Base-by-base conservation (phyloP, 2,888 invertebrate species). In the Vesta saturnalis region DNA sequence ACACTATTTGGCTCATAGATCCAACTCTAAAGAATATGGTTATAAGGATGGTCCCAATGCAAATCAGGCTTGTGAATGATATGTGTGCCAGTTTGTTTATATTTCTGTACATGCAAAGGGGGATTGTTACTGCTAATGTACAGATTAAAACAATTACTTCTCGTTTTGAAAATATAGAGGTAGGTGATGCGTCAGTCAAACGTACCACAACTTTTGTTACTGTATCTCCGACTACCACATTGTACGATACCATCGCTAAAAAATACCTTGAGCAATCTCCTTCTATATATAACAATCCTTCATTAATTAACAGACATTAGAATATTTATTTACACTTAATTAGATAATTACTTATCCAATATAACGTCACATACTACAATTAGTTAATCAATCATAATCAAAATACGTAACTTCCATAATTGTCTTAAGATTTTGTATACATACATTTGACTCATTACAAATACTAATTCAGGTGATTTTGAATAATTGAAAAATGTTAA, bases 231-330 rank as follows among this genome's bases (percentile, higher is more conserved):
- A 94, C 94, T 16, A 94, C 94, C 15, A 94, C 91, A 83, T 94
- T 94, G 83, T 94, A 94, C 65, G 94, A 94, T 67, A 94, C 92
- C 94, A 94, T 94, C 6, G 94, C 94, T 94, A 86, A 43, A 87
- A 86, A 63, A 1, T 19, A n/a, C n/a, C 8, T 14, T 5, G 12
- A 47, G 5, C 47, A 47, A 14, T 14, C 5, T 10, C 5, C 47
- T 47, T 47, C 8, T 10, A 47, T 10, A 14, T 47, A 10, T 47
- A 14, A 47, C 5, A 14, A 8, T 47, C 5, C 49, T 5, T 10
- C 49, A 5, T 10, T 14, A 14, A 47, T n/a, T n/a, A n/a, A n/a
- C n/a, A n/a, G n/a, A n/a, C n/a, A n/a, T n/a, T n/a, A n/a, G n/a
- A n/a, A n/a, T n/a, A n/a, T n/a, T n/a, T n/a, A n/a, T n/a, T n/a